Percentiles rank a stretch among this genome's conserved stretches.
Conservation (phyloP, 2,113 vertebrate genomes). For the Ictalurus punctatus region DNA sequence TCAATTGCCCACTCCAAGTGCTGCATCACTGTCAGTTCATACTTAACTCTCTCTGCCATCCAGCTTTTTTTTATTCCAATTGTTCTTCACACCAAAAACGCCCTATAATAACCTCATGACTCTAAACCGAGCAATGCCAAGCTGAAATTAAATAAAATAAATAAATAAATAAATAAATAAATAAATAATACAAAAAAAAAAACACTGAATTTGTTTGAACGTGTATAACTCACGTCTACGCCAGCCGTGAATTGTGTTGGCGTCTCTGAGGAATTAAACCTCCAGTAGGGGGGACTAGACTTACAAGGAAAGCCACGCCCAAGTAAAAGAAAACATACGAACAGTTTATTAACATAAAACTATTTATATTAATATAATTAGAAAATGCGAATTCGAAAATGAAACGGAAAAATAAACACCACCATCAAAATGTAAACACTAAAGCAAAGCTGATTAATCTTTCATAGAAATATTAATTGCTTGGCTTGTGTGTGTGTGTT, state of each 20-base stretch:
- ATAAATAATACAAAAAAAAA: not conserved
- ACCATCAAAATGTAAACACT: not conserved
- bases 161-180: not conserved
- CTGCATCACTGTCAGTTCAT: not conserved
- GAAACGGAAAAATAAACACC: not conserved
- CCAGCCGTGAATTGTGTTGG: not conserved
- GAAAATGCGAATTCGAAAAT: not conserved
- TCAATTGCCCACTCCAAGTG: not conserved
- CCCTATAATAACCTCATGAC: not conserved
- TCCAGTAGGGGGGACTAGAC: not conserved
- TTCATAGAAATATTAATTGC: not conserved
- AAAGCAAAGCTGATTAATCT: not conserved
- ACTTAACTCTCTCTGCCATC: not conserved
- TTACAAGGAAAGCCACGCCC: not conserved
- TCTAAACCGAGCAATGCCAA: not conserved
- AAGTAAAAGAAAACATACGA: not conserved
- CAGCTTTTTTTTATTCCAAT: not conserved
- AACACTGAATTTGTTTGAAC: not conserved
- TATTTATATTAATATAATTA: not conserved
- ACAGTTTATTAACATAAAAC: not conserved
- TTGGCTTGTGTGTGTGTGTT: not conserved
- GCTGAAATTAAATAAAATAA: not conserved
- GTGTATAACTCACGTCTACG: not conserved
- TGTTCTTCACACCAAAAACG: not conserved
- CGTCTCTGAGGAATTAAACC: not conserved